A percentile compares a stretch with the other conserved stretches of the same genome.
Conservation (phyloP, 2,888 invertebrate species). For the Cistogaster globosa region DNA sequence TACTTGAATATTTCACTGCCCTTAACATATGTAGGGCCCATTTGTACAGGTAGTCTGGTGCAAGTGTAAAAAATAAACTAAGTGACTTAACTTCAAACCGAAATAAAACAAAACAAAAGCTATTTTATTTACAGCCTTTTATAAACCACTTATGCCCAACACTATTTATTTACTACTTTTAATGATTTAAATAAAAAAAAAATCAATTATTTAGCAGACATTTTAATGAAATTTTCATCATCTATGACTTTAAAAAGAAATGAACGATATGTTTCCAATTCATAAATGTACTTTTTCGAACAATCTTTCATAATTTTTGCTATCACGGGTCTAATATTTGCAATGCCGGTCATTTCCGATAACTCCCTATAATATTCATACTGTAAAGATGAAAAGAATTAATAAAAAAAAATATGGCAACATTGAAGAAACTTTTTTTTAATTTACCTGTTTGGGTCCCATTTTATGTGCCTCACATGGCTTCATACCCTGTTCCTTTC, state of each 20-base stretch:
- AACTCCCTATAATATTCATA: constrained; percentile 88
- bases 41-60: too few species aligned
- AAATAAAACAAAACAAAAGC: not conserved
- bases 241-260: constrained; percentile 87
- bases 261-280: constrained; percentile 85
- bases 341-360: constrained; percentile 86
- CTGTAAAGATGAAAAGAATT: constrained; percentile 77
- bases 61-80: too few species aligned
- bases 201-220: constrained; percentile 16
- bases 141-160: constrained; percentile 18
- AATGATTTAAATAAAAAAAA: not conserved
- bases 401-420: not conserved
- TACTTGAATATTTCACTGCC: too few species aligned
- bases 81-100: not conserved
- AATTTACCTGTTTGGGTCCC: constrained; percentile 79
- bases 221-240: constrained; percentile 83
- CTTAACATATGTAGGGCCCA: too few species aligned
- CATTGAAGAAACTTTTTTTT: not conserved
- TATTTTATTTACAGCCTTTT: constrained; percentile 17
- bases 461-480: constrained; percentile 89
- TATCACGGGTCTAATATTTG: constrained; percentile 87
- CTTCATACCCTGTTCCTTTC: constrained; percentile 86
- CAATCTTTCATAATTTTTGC: constrained; percentile 89
- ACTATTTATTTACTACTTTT: constrained; percentile 13
- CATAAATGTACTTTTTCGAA: constrained; percentile 86